Evolutionary conservation across 2,888 invertebrate species (phyloP), one percentile per base, ranked within the genome.

Genomic region (Alviniconcha strummeri): DNA sequence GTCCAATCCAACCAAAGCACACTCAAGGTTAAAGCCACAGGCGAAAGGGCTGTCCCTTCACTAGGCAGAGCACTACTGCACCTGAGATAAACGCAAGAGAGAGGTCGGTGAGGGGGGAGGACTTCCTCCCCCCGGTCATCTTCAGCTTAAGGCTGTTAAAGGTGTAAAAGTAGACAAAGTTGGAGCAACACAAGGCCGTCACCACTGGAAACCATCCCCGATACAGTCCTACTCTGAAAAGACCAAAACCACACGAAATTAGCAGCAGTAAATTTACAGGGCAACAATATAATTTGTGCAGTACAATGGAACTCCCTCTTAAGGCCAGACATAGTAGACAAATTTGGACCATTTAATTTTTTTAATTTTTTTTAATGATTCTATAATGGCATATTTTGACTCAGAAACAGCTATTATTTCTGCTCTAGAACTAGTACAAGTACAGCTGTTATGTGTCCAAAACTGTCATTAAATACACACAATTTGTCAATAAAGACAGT

Each of bases 111-210:
- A 96, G 88, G 4, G 97, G 96, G 75, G 95, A 95, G 15, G 91
- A 88, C 89, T 95, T 85, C 94, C 88, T 85, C 94, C 95, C 91
- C 96, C 96, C 81, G 97, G 94, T 71, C 96, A 89, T 72, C 19
- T 88, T 84, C 15, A 95, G 88, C 91, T 97, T 96, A 72, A 98
- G 94, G 36, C 96, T 96, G 94, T 97, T 98, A 94, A 97, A 98
- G 90, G 97, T 95, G 94, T 98, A 98, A 93, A 98, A 98, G 93
- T 98, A 98, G n/a, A 98, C 96, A 94, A 98, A 98, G 94, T 97
- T 98, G 79, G 98, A 98, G 86, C 96, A 96, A 89, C 97, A 97
- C 6, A 98, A 94, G 86, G 97, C 97, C 89, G 97, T 96, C 77
- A 98, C 94, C 7, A 97, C 97, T 13, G 98, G 97, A 64, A 96